Conservation (phyloP, 1,140 invertebrate genomes). For the Chymomyza costata region DNA sequence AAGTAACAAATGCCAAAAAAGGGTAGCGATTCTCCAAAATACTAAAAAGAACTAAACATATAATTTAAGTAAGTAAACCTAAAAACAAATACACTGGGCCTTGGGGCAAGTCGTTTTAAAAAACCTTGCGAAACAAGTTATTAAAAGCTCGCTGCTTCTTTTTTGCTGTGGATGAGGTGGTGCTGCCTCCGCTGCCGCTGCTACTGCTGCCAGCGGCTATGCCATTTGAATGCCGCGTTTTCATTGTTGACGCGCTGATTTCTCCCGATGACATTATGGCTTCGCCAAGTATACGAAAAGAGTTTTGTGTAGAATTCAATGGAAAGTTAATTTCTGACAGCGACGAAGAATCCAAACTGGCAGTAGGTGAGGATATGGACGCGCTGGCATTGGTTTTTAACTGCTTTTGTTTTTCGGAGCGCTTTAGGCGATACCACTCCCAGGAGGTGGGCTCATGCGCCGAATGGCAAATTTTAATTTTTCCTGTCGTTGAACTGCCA, state of each 20-base stretch:
- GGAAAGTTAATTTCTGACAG: conserved; percentile 65
- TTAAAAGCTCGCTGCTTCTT: conserved; percentile 70
- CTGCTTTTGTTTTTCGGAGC: conserved; percentile 47
- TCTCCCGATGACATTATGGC: conserved; percentile 57
- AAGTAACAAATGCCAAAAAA: too few species aligned
- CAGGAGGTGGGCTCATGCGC: conserved; percentile 71
- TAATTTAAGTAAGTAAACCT: too few species aligned
- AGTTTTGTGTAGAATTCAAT: conserved; percentile 51
- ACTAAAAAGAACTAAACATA: too few species aligned
- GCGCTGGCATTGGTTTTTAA: conserved; percentile 11
- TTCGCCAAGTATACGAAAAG: conserved; percentile 68
- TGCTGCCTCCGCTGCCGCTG: conserved; percentile 48
- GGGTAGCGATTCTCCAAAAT: too few species aligned
- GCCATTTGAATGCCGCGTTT: conserved; percentile 35
- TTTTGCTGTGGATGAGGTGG: conserved; percentile 63
- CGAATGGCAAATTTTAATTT: conserved; percentile 46
- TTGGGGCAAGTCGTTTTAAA: conserved; percentile 31
- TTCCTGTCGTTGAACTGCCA: conserved; percentile 12
- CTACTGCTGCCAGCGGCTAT: conserved; percentile 27
- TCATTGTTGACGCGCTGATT: conserved; percentile 24
- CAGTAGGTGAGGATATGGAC: conserved; percentile 33
- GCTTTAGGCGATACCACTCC: conserved; percentile 71
- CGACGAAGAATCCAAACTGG: conserved; percentile 60
- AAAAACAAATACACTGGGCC: conserved; percentile 28
- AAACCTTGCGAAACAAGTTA: conserved; percentile 73